phyloP scores from a whole-genome alignment of 2,113 vertebrate genomes.

The Cottus gobio region DNA sequence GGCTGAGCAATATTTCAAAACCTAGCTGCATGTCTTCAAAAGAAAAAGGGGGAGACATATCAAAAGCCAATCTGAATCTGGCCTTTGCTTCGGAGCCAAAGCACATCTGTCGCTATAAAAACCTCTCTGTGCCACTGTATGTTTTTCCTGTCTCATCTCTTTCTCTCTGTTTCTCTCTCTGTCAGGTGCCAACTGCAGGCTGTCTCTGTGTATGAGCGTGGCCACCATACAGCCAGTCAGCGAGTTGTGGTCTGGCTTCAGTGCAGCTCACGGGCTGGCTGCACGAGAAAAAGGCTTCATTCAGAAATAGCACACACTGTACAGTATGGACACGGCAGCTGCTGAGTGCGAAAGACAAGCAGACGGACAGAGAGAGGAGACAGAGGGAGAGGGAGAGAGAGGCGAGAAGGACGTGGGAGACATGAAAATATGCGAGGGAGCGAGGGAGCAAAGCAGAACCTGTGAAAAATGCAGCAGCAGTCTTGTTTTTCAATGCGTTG shows the following conservation, averaged over 20 bases:
- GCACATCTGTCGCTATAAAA: slow-evolving; percentile 69
- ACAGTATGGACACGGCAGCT: slow-evolving; percentile 82
- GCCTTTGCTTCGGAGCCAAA: slow-evolving; percentile 65
- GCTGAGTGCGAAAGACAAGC: slow-evolving; percentile 82
- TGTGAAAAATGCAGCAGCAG: slow-evolving; percentile 80
- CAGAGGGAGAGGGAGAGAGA: slow-evolving; percentile 71
- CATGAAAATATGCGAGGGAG: slow-evolving; percentile 77
- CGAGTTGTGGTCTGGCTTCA: slow-evolving; percentile 72
- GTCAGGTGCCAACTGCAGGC: slow-evolving; percentile 69
- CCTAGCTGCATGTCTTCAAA: slow-evolving; percentile 55
- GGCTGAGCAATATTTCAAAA: slow-evolving; percentile 46
- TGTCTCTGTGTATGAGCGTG: slow-evolving; percentile 57
- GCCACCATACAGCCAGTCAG: slow-evolving; percentile 68
- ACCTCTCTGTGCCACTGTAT: slow-evolving; percentile 66
- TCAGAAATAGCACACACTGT: slow-evolving; percentile 82
- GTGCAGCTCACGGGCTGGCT: slow-evolving; percentile 69
- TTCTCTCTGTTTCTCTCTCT: slow-evolving; percentile 69
- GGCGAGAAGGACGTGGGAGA: slow-evolving; percentile 79
- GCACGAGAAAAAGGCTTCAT: slow-evolving; percentile 76
- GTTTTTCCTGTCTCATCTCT: slow-evolving; percentile 70
- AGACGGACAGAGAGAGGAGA: slow-evolving; percentile 79
- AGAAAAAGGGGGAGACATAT: slow-evolving; percentile 44
- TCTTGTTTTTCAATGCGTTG: slow-evolving; percentile 71
- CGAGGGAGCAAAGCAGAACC: slow-evolving; percentile 79
- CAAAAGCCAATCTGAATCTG: slow-evolving; percentile 58